Base-by-base conservation (phyloP, 2,888 invertebrate genomes). In the Cremastinae sp. region DNA sequence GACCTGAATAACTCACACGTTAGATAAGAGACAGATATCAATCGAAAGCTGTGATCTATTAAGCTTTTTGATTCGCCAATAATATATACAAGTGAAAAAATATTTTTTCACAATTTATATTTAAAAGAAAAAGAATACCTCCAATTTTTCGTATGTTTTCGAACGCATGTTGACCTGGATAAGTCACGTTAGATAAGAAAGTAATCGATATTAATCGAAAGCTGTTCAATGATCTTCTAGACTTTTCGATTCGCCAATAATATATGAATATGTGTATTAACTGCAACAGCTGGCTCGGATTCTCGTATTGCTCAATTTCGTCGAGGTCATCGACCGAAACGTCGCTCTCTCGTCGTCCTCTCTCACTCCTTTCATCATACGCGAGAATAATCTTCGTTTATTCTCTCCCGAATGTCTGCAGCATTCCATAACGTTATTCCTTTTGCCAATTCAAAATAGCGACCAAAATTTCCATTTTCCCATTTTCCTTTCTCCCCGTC, bases 261-360 rank as follows among this genome's bases (percentile, higher is more conserved):
- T 41, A 9, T n/a, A 43, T 12, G n/a, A n/a, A n/a, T n/a, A n/a
- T n/a, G n/a, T n/a, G n/a, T n/a, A n/a, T n/a, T n/a, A n/a, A 14
- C 10, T 14, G 18, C 41, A 20, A 43, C 18, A 35, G 10, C 55
- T 37, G 22, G 28, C 68, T 53, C 10, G 9, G 28, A 43, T 22
- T 49, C 58, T 43, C 61, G 45, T 18, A 53, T 12, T 70, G 35
- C 61, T 65, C 65, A 43, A 65, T 59, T 69, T 51, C 49, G 9
- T 39, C 14, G 61, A 18, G 61, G 70, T 70, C 61, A 41, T 70
- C 53, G 70, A 70, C 70, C 61, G 70, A n/a, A n/a, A n/a, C n/a
- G n/a, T n/a, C n/a, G n/a, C n/a, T n/a, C n/a, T n/a, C n/a, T 70
- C 20, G 41, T 43, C 59, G 8, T 55, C 53, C 20, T 65, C 35